phyloP scores from a whole-genome alignment of 2,113 vertebrate species.

The Gopherus evgoodei region DNA sequence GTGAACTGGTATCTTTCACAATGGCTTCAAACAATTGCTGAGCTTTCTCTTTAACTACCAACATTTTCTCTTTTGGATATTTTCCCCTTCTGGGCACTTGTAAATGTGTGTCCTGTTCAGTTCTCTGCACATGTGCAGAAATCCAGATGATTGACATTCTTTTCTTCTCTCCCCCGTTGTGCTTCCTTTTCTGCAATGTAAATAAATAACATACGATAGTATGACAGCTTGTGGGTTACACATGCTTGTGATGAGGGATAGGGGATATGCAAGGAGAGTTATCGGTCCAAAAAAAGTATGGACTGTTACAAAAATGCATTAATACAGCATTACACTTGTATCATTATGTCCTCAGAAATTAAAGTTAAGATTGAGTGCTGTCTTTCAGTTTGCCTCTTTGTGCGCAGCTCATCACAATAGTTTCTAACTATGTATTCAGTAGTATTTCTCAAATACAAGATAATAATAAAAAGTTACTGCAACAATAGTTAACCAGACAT shows the following conservation, averaged over 20 bases:
- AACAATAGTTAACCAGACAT: neutral
- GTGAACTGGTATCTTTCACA: neutral
- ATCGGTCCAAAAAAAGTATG: accelerated
- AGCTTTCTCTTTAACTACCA: neutral
- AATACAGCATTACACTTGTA: neutral
- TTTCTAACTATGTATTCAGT: neutral
- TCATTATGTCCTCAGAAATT: neutral
- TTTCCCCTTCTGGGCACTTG: neutral
- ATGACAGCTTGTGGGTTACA: neutral
- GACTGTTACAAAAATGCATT: neutral
- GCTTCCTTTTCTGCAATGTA: neutral
- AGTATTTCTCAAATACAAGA: neutral
- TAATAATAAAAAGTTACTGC: neutral
- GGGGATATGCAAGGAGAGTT: neutral
- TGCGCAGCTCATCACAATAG: neutral
- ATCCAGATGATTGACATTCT: neutral
- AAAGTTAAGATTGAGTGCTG: neutral
- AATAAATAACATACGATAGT: neutral
- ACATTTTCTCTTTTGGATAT: neutral
- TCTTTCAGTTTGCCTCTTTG: neutral
- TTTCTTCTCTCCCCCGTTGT: accelerated
- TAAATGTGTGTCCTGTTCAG: neutral
- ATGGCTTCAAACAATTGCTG: neutral
- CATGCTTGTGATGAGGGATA: neutral
- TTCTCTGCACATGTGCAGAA: neutral